A percentile compares a stretch with the other conserved stretches of the same genome.
Conservation (phyloP, 2,888 invertebrate genomes). For the Amblyjoppa fuscipennis region DNA sequence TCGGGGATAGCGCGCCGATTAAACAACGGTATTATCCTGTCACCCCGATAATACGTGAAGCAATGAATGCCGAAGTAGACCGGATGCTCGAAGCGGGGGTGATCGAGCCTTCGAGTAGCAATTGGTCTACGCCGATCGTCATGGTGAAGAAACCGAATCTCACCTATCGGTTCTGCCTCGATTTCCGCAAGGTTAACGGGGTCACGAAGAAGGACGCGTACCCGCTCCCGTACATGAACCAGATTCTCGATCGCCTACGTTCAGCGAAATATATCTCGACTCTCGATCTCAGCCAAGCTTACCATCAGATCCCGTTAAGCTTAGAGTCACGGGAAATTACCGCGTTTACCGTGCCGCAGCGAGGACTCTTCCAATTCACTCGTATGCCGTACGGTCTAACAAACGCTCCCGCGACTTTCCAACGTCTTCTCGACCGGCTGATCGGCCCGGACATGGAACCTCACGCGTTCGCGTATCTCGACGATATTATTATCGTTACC, state of each 20-base stretch:
- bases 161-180: constrained; percentile 61
- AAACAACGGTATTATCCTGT: constrained; percentile 35
- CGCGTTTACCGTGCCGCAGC: constrained; percentile 75
- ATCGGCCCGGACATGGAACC: constrained; percentile 66
- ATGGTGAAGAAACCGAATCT: constrained; percentile 61
- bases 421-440: constrained; percentile 73
- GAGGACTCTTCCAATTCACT: constrained; percentile 74
- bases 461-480: constrained; percentile 48
- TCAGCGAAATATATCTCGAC: constrained; percentile 64
- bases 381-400: constrained; percentile 75
- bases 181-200: constrained; percentile 64
- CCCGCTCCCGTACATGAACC: constrained; percentile 64
- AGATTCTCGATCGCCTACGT: constrained; percentile 56
- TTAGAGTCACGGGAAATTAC: constrained; percentile 69
- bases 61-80: constrained; percentile 22
- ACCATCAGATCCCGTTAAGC: constrained; percentile 68
- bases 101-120: not conserved
- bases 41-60: not conserved
- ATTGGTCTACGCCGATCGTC: constrained; percentile 45
- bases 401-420: constrained; percentile 75
- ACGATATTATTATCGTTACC: constrained; percentile 1
- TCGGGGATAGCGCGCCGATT: constrained; percentile 18
- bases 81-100: not conserved
- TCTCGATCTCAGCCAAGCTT: constrained; percentile 36
- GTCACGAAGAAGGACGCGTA: constrained; percentile 63